Base-by-base conservation (phyloP, 2,888 invertebrate species). In the Dryocosmus kuriphilus region DNA sequence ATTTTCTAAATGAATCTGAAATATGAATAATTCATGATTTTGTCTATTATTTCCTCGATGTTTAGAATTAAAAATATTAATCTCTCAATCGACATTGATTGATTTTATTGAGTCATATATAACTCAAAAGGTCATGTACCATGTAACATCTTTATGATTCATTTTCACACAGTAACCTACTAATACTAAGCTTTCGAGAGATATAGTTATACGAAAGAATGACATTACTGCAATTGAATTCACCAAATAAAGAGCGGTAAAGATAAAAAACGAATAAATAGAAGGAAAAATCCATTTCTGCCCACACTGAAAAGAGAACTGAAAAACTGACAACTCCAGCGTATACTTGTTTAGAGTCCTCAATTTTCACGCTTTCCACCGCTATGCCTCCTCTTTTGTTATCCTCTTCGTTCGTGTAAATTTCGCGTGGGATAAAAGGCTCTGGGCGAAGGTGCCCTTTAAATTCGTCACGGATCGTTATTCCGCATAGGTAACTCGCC, bases 301-400 rank as follows among this genome's bases (percentile, higher is more conserved):
- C 6, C 9, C 6, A 6, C 11, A n/a, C 27, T 46, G 41, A 27
- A 38, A 46, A 19, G 75, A 51, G 80, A 80, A 81, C 77, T 77
- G 79, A 32, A 77, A 80, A 80, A 67, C 77, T 77, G 71, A 81
- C 85, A 85, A 80, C 81, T 80, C 79, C 77, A 62, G 80, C 61
- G 81, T 81, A 83, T 79, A 81, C 77, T 41, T 67, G 74, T 60
- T 74, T 79, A 75, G 75, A 81, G 79, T 85, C 83, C 83, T 82
- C 84, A 83, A 84, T 85, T 85, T 85, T 85, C 85, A 85, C 85
- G 85, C 83, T 85, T 84, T 85, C 85, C 85, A 62, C 74, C n/a
- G 73, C 77, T 55, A 32, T 62, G 62, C 62, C 67, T 77, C 62
- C 71, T 35, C 74, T 55, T 60, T 74, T 74, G 74, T 74, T 60